Conservation (phyloP, 2,113 vertebrate species). For the Tachysurus vachellii region DNA sequence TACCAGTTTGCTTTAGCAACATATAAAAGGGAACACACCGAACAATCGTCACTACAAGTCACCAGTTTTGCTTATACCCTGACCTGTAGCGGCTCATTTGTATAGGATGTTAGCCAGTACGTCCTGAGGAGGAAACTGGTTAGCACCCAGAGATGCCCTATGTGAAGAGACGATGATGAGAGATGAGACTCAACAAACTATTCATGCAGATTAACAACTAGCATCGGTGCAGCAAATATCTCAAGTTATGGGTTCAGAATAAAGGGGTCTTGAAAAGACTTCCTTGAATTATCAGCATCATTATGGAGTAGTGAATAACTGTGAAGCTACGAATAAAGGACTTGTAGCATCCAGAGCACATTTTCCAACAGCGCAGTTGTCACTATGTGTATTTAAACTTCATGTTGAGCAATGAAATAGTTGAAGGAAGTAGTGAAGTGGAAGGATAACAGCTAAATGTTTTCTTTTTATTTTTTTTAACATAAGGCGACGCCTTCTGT, state of each 20-base stretch:
- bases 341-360: constrained; percentile 19
- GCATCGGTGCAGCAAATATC: constrained; percentile 1
- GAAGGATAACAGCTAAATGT: constrained; percentile 20
- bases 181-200: constrained; percentile 17
- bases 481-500: background rate
- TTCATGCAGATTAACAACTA: constrained; percentile 21
- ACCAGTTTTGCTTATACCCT: constrained; percentile 45
- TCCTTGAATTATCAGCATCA: constrained; percentile 8
- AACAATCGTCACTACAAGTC: constrained; percentile 28
- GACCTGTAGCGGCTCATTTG: constrained; percentile 43
- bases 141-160: constrained; percentile 42
- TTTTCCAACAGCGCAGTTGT: constrained; percentile 4
- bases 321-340: constrained; percentile 24
- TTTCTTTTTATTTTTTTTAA: constrained; percentile 1
- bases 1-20: constrained; percentile 35
- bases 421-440: constrained; percentile 6
- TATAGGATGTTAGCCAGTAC: constrained; percentile 22
- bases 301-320: background rate
- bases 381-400: constrained; percentile 54
- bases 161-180: constrained; percentile 28
- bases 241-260: constrained; percentile 7
- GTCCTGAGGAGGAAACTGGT: constrained; percentile 25
- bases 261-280: background rate
- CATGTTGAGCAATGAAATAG: background rate
- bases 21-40: constrained; percentile 27